Evolutionary conservation across 2,888 invertebrate species (phyloP), one percentile per base, ranked within the genome.

Genomic region (Junonia oenone): DNA sequence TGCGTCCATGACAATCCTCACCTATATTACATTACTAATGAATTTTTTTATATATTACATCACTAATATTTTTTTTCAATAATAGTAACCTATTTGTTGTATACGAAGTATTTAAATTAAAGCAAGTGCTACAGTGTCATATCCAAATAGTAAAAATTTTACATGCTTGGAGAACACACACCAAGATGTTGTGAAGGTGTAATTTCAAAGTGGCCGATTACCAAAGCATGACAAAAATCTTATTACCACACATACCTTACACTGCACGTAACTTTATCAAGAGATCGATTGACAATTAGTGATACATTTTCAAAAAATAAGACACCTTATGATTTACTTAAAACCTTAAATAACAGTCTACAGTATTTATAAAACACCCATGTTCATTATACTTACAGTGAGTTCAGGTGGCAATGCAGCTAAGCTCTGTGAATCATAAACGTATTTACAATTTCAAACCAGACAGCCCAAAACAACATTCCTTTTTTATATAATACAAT

Each of bases 1-100:
- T 69, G 94, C 93, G 74, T 98, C 97, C 97, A 98, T 98, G 33
- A 97, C 96, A 73, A 99, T 98, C 81, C 95, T 93, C 6, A 97
- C 97, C 98, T 98, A 81, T 55, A 63, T 62, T 46, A 47, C 14
- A 59, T 58, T 47, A 48, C 50, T 59, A 45, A 29, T 46, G n/a
- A 13, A 26, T 26, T 13, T 2, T 22, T 22, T 43, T 13, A 26
- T 22, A 13, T 9, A 13, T 13, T 13, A 17, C 19, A 19, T 40
- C 5, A 0, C 17, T 33, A 33, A 11, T 29, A 8, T 29, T 29
- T 29, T 29, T 29, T 8, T 29, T 29, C n/a, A n/a, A n/a, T n/a
- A n/a, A n/a, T n/a, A n/a, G n/a, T n/a, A n/a, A n/a, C n/a, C n/a
- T n/a, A n/a, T n/a, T n/a, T n/a, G n/a, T n/a, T n/a, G n/a, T n/a